Base-by-base conservation (phyloP, 2,113 vertebrate species). In the Oncorhynchus masou region DNA sequence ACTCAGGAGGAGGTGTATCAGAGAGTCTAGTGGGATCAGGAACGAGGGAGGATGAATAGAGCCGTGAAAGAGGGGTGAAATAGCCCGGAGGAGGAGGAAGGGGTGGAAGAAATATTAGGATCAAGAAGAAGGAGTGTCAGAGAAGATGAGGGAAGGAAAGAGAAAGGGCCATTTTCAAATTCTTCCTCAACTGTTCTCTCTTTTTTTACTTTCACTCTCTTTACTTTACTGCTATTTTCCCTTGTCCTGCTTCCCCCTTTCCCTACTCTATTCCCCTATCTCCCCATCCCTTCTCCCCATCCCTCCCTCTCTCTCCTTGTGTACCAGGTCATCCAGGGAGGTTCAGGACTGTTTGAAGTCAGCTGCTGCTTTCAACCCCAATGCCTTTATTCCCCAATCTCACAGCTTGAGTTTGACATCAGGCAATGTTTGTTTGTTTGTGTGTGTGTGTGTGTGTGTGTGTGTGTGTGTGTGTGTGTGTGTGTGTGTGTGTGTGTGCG, bases 271-370 rank as follows among this genome's bases (percentile, higher is more conserved):
- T 15, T 60, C n/a, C 73, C 31, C 39, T 29, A 34, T 13, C 31
- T 70, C 72, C 51, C 45, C 65, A 74, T 2, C 25, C 64, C 1
- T 25, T 7, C 34, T 57, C 16, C 66, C 66, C 65, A 24, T 39
- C 27, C 0, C 29, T 59, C 48, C 8, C 25, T 27, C 74, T 13
- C 31, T 51, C 48, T 19, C 60, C 73, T 60, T 57, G 57, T 74
- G 73, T 57, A 59, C 34, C 79, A 84, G 80, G 82, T 89, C 86
- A 86, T 75, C 49, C 65, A 66, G 78, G 80, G 74, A 68, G 22
- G 39, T 45, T 45, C 39, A 45, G 39, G 3, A 45, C 25, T 83
- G 83, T 88, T 88, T 88, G 75, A 86, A 86, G 83, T 82, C 45
- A 78, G 82, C 69, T 81, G 62, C 65, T 74, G 80, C 80, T 71